Evolutionary conservation across 2,113 vertebrate genomes (phyloP), one percentile per base, ranked within the genome.

Genomic region (Ammodytes marinus): DNA sequence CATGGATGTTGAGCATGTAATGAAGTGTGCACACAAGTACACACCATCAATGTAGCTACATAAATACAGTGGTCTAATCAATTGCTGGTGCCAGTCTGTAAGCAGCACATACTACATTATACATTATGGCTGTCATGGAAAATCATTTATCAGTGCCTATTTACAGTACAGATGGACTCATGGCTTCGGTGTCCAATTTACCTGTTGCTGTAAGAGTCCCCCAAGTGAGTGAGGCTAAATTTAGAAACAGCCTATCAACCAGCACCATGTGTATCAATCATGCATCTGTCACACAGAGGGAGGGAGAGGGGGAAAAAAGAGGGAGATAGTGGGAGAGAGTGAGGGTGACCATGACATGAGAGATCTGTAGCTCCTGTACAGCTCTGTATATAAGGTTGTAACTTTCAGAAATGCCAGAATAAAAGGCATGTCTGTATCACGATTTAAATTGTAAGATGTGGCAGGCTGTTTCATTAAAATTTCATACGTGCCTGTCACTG

Each of bases 221-320:
- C 73, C 79, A 57, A 77, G 86, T 58, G 82, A 85, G 80, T 67
- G 8, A 19, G 64, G 81, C 93, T 93, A 95, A 95, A 95, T 87
- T 93, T 94, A 93, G 94, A 90, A 88, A 57, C 80, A 74, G 85
- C 73, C 69, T 85, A 86, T 90, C 86, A 87, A 77, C 86, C 75
- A 46, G 82, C 77, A 77, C 73, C 85, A 57, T 35, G 55, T 82
- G 73, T 85, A 94, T 94, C 93, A 92, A 94, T 94, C 91, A 92
- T 85, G 72, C 49, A 88, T 88, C 87, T 90, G 93, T 91, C 85
- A 89, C 13, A 46, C 69, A 83, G 73, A 61, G 46, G 53, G 53
- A 53, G 80, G n/a, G 80, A 49, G 35, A 5, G 45, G 9, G 27
- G 37, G 60, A 14, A 72, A 72, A 53, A 50, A 12, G 74, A 55